Conservation (phyloP, 2,888 invertebrate species). For the Adineta ricciae region DNA sequence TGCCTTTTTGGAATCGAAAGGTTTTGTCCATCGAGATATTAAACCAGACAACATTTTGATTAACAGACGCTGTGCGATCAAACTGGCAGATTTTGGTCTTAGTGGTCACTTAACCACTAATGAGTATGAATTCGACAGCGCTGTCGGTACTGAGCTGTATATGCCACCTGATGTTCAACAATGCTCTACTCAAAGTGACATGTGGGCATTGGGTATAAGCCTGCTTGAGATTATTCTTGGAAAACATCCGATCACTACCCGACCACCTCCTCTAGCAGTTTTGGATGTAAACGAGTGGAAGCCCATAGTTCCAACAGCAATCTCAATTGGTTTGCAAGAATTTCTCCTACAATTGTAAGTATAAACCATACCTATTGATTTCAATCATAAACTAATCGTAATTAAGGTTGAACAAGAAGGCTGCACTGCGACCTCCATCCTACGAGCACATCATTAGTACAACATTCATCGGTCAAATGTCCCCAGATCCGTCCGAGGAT, state of each 20-base stretch:
- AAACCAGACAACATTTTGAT: slow-evolving; percentile 95
- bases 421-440: no score
- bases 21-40: slow-evolving; percentile 87
- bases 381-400: no score
- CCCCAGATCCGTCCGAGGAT: no score
- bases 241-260: neutral
- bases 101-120: slow-evolving; percentile 92
- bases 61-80: slow-evolving; percentile 79
- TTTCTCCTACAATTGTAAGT: no score
- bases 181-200: neutral
- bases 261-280: neutral
- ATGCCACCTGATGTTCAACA: neutral
- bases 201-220: neutral
- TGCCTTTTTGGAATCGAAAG: slow-evolving; percentile 38
- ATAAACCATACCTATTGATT: no score
- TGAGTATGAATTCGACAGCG: fast-evolving
- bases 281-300: neutral
- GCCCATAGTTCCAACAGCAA: neutral
- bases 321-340: no score
- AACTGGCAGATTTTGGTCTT: slow-evolving; percentile 97
- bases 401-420: no score
- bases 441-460: no score
- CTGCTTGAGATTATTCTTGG: neutral
- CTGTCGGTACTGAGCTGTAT: neutral
- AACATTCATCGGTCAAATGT: no score